Base-by-base conservation (phyloP, 2,888 invertebrate genomes). In the Heliconius ethilla region DNA sequence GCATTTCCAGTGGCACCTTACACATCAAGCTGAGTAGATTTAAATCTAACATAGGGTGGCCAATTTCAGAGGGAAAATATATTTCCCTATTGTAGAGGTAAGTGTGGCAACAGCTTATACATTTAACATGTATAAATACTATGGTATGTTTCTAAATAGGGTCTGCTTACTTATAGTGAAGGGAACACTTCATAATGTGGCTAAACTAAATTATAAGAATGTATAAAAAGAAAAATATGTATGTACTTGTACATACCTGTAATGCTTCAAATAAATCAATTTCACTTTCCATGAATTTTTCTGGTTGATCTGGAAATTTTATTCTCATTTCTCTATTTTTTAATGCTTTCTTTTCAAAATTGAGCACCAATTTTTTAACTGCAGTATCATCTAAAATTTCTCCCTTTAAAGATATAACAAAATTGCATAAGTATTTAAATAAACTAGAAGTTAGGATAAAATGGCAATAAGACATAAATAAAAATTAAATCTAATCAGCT, bases 221-320 rank as follows among this genome's bases (percentile, higher is more conserved):
- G 51, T 51, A 51, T 18, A 37, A 18, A 37, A 13, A 27, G 18
- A 25, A 29, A 33, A 9, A 62, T 70, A 75, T 62, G 40, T 27
- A 15, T 70, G 22, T 22, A 69, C 67, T 40, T 11, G 11, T 40
- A 67, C 6, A 70, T 83, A 95, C 98, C 93, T 98, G 98, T 82
- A 99, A 95, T 9, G 97, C 96, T 85, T 97, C 97, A 91, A 98
- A 98, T 79, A 99, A 92, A 89, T 99, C 99, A 63, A 99, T 95
- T 94, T 99, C 99, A 79, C 99, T 99, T 85, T 99, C 97, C 97
- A 99, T 99, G 89, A 99, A 99, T 95, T 99, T 99, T 89, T 99
- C 98, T 11, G 99, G 98, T 86, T 97, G 97, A 88, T 99, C 99
- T 0, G 99, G 98, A 91, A 98, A 99, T 91, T 99, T 99, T 22